A percentile compares a stretch with the other conserved stretches of the same genome.
These are phyloP conservation scores for Charina bottae DNA, from an alignment of 2,113 vertebrate genomes.

Conservation along the genomic window DNA sequence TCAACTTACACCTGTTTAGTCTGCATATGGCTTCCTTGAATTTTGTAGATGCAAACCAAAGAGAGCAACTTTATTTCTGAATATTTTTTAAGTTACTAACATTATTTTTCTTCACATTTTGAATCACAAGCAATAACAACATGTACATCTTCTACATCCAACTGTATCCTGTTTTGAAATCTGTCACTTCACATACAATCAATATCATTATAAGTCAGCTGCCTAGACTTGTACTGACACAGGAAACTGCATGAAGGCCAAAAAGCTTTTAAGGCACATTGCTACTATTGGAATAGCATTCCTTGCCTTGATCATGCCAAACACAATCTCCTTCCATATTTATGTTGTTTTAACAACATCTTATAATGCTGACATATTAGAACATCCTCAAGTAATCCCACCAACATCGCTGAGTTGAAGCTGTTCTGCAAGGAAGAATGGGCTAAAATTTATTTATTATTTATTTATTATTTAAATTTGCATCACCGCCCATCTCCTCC, in stretches of 20 bases:
- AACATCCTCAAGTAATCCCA: neutral
- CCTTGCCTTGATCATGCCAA: neutral
- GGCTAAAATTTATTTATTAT: no score
- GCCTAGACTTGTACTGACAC: neutral
- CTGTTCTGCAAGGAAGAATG: no score
- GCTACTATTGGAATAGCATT: neutral
- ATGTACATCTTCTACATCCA: neutral
- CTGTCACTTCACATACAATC: neutral
- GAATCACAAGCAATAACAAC: neutral
- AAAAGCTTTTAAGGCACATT: neutral
- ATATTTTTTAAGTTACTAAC: neutral
- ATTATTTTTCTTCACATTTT: neutral
- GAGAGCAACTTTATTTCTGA: neutral
- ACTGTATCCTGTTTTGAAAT: neutral
- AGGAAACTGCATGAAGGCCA: neutral
- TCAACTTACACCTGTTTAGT: neutral
- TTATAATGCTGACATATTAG: neutral
- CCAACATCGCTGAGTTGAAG: no score
- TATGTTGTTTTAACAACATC: neutral
- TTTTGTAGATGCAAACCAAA: neutral
- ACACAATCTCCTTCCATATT: neutral
- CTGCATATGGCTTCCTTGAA: neutral
- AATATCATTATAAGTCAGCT: neutral
- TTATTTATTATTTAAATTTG: no score
- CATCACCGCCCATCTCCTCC: no score